Base-by-base conservation (phyloP, 2,797 vertebrate genomes). In the Heterohyrax brucei region DNA sequence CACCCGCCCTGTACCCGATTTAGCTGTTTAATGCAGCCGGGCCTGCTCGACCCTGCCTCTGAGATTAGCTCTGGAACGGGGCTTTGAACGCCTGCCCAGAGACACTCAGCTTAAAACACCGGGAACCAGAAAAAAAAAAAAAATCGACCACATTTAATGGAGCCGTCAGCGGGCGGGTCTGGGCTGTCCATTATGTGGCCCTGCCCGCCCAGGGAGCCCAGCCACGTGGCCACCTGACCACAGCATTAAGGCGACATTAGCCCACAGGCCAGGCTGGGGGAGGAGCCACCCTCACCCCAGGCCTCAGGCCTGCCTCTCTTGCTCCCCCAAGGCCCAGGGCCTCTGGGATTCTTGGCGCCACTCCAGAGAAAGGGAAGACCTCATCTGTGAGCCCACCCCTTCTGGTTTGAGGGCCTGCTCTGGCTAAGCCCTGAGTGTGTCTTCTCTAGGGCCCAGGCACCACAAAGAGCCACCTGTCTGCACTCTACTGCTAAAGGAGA, bases 91-190 rank as follows among this genome's bases (percentile, higher is more conserved):
- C 94, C 92, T 97, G 97, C 97, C 97, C 97, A 95, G 95, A 97
- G 96, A 96, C 96, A 97, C 97, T 98, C 97, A 97, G 96, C 95
- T 97, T 97, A 98, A 98, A 98, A 97, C 97, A 97, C 97, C 75
- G 12, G 95, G 97, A 97, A 97, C 97, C 91, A 97, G 94, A 84
- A 89, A 87, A 95, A 94, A 90, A 94, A 96, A 96, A 95, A 95
- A 75, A 94, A 98, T 98, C 97, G 97, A 98, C 97, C 97, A 97
- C 96, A 97, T 97, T 97, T 98, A 98, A 98, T 98, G 97, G 97
- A 97, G 89, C 96, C 81, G 89, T 97, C 95, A 96, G 94, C 33
- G 5, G 91, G 95, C 1, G 53, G 97, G 95, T 86, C 97, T 94
- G 96, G 95, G 83, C 91, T 0, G 87, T 96, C 97, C 97, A 98